Conservation (phyloP, 2,113 vertebrate species). For the Eurystomus gularis region DNA sequence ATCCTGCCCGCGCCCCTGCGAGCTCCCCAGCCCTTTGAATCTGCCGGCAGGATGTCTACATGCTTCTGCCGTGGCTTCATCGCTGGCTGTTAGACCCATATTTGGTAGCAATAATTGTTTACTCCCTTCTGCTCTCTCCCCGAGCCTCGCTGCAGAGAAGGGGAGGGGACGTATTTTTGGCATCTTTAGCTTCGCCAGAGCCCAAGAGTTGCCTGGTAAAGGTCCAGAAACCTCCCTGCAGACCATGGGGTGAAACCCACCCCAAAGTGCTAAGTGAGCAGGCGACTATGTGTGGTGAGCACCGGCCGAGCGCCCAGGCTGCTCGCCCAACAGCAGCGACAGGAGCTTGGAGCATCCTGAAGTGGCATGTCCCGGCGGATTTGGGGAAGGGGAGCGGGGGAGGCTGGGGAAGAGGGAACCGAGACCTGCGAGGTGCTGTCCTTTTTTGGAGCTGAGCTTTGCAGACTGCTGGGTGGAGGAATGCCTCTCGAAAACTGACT, state of each 20-base stretch:
- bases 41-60: constrained; percentile 50
- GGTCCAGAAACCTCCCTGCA: neutral
- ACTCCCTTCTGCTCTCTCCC: constrained; percentile 10
- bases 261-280: neutral
- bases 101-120: constrained; percentile 70
- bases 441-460: neutral
- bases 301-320: rapidly evolving
- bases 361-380: rapidly evolving
- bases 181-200: neutral
- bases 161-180: constrained; percentile 16
- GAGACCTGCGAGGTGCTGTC: rapidly evolving
- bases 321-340: rapidly evolving
- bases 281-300: neutral
- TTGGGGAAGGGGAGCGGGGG: neutral
- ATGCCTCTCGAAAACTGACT: neutral
- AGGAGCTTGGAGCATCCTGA: neutral
- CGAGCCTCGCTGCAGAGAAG: neutral
- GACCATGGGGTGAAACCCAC: neutral
- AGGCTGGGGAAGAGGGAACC: neutral
- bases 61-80: constrained; percentile 51
- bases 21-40: constrained; percentile 25
- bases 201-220: neutral
- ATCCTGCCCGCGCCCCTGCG: neutral
- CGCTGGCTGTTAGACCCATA: constrained; percentile 58
- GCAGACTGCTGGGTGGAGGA: neutral